Evolutionary conservation across 2,888 invertebrate genomes (phyloP).

Genomic region (Eupithecia vulgata): DNA sequence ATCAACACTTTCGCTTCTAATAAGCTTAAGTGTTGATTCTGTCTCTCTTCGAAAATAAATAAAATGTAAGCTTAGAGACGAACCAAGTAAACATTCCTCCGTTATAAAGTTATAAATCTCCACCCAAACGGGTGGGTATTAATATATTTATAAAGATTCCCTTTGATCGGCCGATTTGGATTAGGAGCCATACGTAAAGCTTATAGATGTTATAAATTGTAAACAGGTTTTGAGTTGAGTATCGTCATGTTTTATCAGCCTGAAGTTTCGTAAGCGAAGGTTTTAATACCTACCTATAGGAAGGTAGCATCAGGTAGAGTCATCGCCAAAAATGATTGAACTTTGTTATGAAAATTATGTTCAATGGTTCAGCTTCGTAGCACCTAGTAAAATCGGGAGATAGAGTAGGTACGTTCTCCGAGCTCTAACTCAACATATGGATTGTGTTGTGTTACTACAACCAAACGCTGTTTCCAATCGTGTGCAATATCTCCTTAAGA

Average conservation of each 20-base stretch:
- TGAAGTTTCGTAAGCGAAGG: background rate
- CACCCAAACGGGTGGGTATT: constrained; percentile 29
- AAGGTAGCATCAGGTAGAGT: background rate
- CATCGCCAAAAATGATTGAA: background rate
- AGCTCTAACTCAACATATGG: no score
- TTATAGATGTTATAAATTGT: constrained; percentile 12
- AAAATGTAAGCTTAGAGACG: constrained; percentile 39
- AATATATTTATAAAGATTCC: constrained; percentile 36
- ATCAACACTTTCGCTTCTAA: no score
- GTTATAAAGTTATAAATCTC: constrained; percentile 32
- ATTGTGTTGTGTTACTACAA: no score
- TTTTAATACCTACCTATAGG: no score
- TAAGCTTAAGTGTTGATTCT: constrained; percentile 33
- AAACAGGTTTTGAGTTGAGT: background rate
- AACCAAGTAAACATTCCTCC: constrained; percentile 31
- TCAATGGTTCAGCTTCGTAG: background rate
- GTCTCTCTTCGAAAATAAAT: constrained; percentile 45
- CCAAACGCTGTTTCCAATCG: no score
- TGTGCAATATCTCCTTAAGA: no score
- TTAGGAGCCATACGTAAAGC: constrained; percentile 20
- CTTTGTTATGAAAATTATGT: background rate
- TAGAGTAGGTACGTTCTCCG: no score
- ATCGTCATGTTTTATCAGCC: background rate
- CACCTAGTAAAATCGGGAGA: no score
- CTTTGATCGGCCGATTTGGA: constrained; percentile 35